These are phyloP conservation scores for Atta texana DNA, from an alignment of 1,140 invertebrate genomes.

Conservation along the genomic window DNA sequence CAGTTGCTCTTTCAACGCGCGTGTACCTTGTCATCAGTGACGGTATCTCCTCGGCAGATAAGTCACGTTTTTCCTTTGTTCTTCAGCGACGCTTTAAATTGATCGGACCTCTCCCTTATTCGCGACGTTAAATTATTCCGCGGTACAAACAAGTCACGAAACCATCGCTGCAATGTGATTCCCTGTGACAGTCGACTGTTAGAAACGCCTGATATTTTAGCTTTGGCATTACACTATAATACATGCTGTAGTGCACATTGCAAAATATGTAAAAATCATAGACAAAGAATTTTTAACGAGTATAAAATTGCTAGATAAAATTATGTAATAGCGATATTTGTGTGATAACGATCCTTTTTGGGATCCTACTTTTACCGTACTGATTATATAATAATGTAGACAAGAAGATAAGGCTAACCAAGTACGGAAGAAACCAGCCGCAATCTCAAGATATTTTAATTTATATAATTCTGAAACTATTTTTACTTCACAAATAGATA, in stretches of 20 bases:
- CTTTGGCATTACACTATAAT: neutral
- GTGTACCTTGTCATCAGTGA: slow-evolving; percentile 69
- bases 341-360: neutral
- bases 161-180: neutral
- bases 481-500: neutral
- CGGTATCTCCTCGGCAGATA: slow-evolving; percentile 67
- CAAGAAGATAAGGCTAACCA: neutral
- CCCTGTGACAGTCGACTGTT: neutral
- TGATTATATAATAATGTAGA: neutral
- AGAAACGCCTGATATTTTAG: neutral
- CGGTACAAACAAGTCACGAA: slow-evolving; percentile 31
- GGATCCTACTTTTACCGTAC: neutral
- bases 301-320: neutral
- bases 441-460: neutral
- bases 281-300: slow-evolving; percentile 7
- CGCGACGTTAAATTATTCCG: neutral
- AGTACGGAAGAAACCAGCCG: neutral
- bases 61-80: slow-evolving; percentile 63
- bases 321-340: neutral
- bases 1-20: slow-evolving; percentile 63
- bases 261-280: neutral
- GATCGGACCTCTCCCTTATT: slow-evolving; percentile 7
- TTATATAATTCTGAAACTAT: neutral
- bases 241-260: neutral
- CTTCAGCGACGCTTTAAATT: slow-evolving; percentile 43